Base-by-base conservation (phyloP, 2,888 invertebrate species). In the Agrotis clavis region DNA sequence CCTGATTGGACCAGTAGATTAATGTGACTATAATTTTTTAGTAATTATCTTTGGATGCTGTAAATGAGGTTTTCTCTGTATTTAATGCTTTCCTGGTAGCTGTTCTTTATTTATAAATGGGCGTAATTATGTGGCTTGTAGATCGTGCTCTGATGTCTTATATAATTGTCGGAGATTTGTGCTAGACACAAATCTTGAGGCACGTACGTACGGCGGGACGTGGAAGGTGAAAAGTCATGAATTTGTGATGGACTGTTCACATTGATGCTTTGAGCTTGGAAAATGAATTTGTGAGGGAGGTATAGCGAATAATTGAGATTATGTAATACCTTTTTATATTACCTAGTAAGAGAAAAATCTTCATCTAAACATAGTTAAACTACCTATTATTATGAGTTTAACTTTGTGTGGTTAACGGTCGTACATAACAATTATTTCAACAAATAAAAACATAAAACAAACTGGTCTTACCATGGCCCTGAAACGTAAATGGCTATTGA, bases 21-120 rank as follows among this genome's bases (percentile, higher is more conserved):
- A 71, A 74, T 83, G 80, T 85, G 63, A 69, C 69, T 73, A 71
- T 79, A 83, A 83, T 85, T 79, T 71, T 57, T 51, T 68, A 16
- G 67, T 79, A 71, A 85, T 81, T 84, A 51, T 30, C 45, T 18
- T 21, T 75, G 59, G 80, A 80, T 73, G 74, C 73, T 77, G 74
- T 11, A 41, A 41, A 41, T 11, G 11, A 9, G 41, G 41, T 69
- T 84, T 84, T 83, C 81, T 67, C 76, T 78, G 63, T 69, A 57
- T 75, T 45, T 19, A 61, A 47, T 64, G 30, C 45, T 81, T 79
- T 76, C 76, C 66, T 77, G 79, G 75, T 77, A 84, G 60, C 61
- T 64, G 67, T 69, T 79, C 51, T 61, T 62, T 57, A 62, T 50
- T 63, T 63, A 63, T 72, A 72, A 72, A 79, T 79, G 63, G 56